Conservation (phyloP, 2,113 vertebrate species). For the Amphiprion percula region DNA sequence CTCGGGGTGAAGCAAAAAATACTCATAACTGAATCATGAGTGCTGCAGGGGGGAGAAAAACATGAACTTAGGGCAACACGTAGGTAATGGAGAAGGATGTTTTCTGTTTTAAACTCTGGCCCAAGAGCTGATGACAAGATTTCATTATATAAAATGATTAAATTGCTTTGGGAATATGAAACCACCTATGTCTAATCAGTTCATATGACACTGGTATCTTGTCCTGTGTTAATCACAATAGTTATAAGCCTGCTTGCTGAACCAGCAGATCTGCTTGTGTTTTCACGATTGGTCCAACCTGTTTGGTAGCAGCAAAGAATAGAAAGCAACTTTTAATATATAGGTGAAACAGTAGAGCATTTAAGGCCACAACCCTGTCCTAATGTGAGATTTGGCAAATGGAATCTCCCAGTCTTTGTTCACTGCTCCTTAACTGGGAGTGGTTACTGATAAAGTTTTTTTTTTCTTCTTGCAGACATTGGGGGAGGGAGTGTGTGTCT, state of each 20-base stretch:
- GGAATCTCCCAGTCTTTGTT: conserved; percentile 64
- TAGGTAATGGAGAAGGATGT: background rate
- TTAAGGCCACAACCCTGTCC: conserved; percentile 1
- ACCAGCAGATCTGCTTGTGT: conserved; percentile 41
- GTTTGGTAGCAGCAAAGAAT: conserved; percentile 15
- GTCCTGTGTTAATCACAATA: background rate
- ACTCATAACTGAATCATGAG: conserved; percentile 49
- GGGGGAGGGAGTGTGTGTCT: conserved; percentile 7
- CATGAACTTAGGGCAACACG: background rate
- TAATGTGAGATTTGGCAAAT: conserved; percentile 52
- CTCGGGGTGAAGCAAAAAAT: conserved; percentile 61
- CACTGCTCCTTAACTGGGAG: conserved; percentile 64
- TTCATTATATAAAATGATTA: too few relatives aligned
- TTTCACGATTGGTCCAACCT: conserved; percentile 11
- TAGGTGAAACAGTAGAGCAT: background rate
- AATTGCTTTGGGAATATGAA: too few relatives aligned
- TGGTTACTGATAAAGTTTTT: conserved; percentile 49
- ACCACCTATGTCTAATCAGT: too few relatives aligned
- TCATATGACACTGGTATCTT: background rate
- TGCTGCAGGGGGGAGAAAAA: conserved; percentile 8
- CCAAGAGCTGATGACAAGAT: too few relatives aligned
- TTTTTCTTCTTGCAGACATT: conserved; percentile 31
- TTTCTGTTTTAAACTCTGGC: background rate
- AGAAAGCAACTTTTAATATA: conserved; percentile 15
- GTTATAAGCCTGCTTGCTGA: background rate